These are phyloP conservation scores for Cydia strobilella DNA, from an alignment of 1,140 invertebrate species.

Conservation along the genomic window DNA sequence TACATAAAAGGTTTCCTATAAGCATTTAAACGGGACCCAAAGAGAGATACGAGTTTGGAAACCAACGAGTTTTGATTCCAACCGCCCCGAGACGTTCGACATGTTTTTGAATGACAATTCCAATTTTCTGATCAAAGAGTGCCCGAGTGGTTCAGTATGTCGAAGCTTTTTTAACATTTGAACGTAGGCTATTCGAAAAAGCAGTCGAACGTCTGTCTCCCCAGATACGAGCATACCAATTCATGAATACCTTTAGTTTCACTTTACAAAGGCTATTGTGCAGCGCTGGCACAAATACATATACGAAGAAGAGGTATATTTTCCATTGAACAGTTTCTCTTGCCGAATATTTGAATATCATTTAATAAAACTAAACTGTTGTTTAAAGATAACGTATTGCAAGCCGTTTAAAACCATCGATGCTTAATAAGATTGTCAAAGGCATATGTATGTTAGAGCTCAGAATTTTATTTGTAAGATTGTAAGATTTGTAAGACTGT, in stretches of 20 bases:
- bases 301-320: neutral
- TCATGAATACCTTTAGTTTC: constrained; percentile 32
- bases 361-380: neutral
- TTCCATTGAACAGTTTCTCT: neutral
- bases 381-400: neutral
- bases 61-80: neutral
- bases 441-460: neutral
- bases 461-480: neutral
- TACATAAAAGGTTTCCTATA: neutral
- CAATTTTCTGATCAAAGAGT: constrained; percentile 46
- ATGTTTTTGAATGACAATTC: constrained; percentile 42
- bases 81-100: constrained; percentile 30
- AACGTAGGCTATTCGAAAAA: constrained; percentile 21
- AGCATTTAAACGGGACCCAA: neutral
- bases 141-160: constrained; percentile 36
- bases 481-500: too few relatives aligned
- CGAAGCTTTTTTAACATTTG: constrained; percentile 29
- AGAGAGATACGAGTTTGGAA: neutral
- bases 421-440: neutral
- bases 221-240: constrained; percentile 8
- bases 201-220: constrained; percentile 15
- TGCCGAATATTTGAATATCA: neutral
- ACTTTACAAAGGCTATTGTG: constrained; percentile 22
- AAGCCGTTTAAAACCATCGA: neutral
- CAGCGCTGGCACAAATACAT: constrained; percentile 16